Base-by-base conservation (phyloP, 2,888 invertebrate species). In the Caenorhabditis zanzibari region DNA sequence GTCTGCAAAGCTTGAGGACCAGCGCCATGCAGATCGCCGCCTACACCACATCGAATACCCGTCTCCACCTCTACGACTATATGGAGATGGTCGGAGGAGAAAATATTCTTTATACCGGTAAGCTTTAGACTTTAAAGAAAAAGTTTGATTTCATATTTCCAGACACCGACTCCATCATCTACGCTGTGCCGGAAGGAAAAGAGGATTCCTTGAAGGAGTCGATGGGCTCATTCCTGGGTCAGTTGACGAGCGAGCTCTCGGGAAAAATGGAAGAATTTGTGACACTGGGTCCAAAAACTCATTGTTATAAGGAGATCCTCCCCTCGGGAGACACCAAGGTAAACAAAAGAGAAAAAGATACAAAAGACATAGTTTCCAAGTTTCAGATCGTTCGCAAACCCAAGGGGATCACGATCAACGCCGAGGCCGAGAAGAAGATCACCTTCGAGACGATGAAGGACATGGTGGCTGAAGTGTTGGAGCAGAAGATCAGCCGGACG, bases 101-200 rank as follows among this genome's bases (percentile, higher is more conserved):
- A 16, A 58, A 58, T 35, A 58, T 58, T 41, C 1, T 38, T 12
- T 61, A 61, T 14, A 38, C 38, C 1, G 59, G 59, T 61, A 61
- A 22, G 3, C n/a, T 19, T 49, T n/a, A n/a, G 3, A 22, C 3
- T 24, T 41, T 22, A 38, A 38, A 10, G 6, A n/a, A 32, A 59
- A 19, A 3, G 5, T 59, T 19, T 6, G 4, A 22, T 49, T 59
- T 16, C 10, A 35, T 19, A 35, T 32, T 61, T 38, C 22, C 38
- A 61, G 59, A 61, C 24, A 61, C 59, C 1, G 59, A 61, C 9
- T 41, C 38, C 12, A 32, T 58, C 19, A 19, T 58, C 9, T 58
- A 19, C 24, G 19, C 35, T 10, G 35, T 35, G 0, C 58, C 59
- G 0, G 59, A 61, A 9, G 59, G 59, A 5, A 5, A n/a, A 2